A percentile compares a stretch with the other conserved stretches of the same genome.
Evolutionary conservation across 2,888 invertebrate species (phyloP).

Genomic region (Rhagophthalmus giganteus): DNA sequence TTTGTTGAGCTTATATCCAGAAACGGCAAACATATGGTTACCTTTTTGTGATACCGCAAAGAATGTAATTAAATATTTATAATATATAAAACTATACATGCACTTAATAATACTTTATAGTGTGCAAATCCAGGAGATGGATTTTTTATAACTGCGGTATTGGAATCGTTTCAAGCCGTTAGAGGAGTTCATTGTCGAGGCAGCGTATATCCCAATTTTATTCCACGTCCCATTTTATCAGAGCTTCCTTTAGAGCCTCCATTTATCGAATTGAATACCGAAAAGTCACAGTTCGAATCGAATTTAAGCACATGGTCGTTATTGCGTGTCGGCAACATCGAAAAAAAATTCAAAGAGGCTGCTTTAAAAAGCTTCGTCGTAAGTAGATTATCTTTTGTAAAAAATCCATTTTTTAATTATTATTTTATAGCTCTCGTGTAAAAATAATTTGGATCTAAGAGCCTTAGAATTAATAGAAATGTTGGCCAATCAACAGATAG

Average conservation of each 20-base stretch:
- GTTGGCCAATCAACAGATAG: slow-evolving; percentile 73
- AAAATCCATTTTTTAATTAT: not conserved
- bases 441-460: slow-evolving; percentile 80
- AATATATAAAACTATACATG: not conserved
- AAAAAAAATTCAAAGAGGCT: slow-evolving; percentile 73
- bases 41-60: slow-evolving; percentile 75
- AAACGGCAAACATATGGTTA: slow-evolving; percentile 74
- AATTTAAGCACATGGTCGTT: slow-evolving; percentile 67
- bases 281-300: slow-evolving; percentile 83
- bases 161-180: slow-evolving; percentile 75
- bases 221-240: slow-evolving; percentile 80
- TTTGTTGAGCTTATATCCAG: slow-evolving; percentile 70
- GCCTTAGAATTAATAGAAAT: slow-evolving; percentile 86
- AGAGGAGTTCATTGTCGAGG: slow-evolving; percentile 88
- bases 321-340: slow-evolving; percentile 64
- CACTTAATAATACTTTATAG: slow-evolving; percentile 46
- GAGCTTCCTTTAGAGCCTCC: slow-evolving; percentile 70
- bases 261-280: slow-evolving; percentile 60
- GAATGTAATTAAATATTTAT: slow-evolving; percentile 59
- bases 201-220: slow-evolving; percentile 82
- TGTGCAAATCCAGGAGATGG: slow-evolving; percentile 70
- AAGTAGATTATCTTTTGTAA: slow-evolving; percentile 48
- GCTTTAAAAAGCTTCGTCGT: slow-evolving; percentile 91
- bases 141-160: slow-evolving; percentile 76
- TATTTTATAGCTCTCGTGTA: slow-evolving; percentile 74